phyloP scores from a whole-genome alignment of 1,140 invertebrate genomes.

The Penaeus indicus region DNA sequence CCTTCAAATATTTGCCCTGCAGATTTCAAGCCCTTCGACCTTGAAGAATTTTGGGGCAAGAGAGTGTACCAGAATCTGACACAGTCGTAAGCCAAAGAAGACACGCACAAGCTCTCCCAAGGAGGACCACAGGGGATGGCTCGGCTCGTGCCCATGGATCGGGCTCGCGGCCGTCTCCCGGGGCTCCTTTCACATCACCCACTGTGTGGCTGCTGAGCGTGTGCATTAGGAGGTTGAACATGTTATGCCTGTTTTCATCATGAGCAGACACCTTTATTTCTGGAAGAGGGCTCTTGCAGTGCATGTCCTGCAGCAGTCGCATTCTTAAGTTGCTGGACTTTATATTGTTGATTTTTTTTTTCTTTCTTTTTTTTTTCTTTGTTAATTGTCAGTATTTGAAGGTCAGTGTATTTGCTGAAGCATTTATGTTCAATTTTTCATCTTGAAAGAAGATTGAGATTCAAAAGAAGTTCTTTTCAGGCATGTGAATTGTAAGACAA shows the following conservation, averaged over 20 bases:
- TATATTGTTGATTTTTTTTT: background rate
- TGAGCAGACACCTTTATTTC: too few species aligned
- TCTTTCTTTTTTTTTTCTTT: background rate
- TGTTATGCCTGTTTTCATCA: too few species aligned
- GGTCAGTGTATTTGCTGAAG: background rate
- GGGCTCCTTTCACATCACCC: too few species aligned
- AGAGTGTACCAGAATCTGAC: conserved; percentile 67
- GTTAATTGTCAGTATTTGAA: conserved; percentile 26
- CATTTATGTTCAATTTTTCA: conserved; percentile 16
- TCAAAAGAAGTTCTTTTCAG: too few species aligned
- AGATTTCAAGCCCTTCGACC: conserved; percentile 68
- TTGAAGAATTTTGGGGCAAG: conserved; percentile 68
- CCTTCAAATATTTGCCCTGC: conserved; percentile 16
- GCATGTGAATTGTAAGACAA: conserved; percentile 20
- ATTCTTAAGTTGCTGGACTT: background rate
- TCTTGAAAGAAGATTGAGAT: background rate
- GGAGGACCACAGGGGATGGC: background rate
- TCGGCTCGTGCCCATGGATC: background rate
- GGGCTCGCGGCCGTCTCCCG: background rate
- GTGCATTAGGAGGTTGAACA: too few species aligned
- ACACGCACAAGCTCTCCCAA: background rate
- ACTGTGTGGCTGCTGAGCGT: too few species aligned
- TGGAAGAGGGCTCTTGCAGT: background rate
- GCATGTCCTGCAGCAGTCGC: conserved; percentile 9
- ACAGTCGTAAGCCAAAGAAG: conserved; percentile 57